Conservation (phyloP, 2,888 invertebrate species). For the Clostera curtula region DNA sequence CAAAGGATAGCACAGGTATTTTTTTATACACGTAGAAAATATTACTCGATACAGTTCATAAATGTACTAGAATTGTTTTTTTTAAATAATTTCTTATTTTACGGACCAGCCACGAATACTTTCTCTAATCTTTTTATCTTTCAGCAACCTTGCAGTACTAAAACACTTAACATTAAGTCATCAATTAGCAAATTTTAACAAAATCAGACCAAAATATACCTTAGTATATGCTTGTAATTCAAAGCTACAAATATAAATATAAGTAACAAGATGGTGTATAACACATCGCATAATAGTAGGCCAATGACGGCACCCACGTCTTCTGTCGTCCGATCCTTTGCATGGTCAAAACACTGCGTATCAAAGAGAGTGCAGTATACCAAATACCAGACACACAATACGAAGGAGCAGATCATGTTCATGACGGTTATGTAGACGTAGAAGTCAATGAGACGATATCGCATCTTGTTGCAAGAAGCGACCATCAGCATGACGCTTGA, state of each 20-base stretch:
- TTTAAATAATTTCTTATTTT: too few relatives aligned
- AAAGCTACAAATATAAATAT: slow-evolving; percentile 2
- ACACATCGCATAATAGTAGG: neutral
- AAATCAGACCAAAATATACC: slow-evolving; percentile 6
- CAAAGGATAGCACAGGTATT: too few relatives aligned
- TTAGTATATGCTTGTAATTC: slow-evolving; percentile 3
- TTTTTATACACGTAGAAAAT: too few relatives aligned
- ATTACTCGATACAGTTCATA: too few relatives aligned
- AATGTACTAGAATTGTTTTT: too few relatives aligned
- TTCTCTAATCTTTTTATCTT: too few relatives aligned
- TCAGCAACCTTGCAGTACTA: too few relatives aligned
- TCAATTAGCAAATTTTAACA: too few relatives aligned
- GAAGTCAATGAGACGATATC: neutral
- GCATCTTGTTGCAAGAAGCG: neutral
- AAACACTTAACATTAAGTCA: too few relatives aligned
- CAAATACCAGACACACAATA: neutral
- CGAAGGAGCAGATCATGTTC: neutral
- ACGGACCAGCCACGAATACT: too few relatives aligned
- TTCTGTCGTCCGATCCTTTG: neutral
- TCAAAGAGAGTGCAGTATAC: neutral
- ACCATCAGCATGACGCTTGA: neutral
- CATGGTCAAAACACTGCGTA: slow-evolving; percentile 3
- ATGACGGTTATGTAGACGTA: neutral
- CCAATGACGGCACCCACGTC: neutral
- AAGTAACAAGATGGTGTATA: neutral